Evolutionary conservation across 2,113 vertebrate species (phyloP).

Genomic region (Microtus richardsoni): DNA sequence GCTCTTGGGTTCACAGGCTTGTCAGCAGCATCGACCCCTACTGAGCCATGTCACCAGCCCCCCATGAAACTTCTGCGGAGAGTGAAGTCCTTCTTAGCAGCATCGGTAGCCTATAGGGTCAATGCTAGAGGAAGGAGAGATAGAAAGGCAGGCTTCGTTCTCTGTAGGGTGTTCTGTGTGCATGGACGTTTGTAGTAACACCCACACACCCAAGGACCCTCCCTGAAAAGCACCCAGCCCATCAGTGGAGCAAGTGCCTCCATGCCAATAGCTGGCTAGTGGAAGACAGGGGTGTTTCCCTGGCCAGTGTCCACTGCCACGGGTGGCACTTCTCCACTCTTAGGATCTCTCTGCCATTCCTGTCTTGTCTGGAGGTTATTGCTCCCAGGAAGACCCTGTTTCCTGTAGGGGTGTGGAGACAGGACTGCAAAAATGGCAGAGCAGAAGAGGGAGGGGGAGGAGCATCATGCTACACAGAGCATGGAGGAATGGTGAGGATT

Average conservation of each 20-base stretch:
- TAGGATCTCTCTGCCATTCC: not conserved
- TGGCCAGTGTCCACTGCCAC: not conserved
- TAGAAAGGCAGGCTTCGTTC: not conserved
- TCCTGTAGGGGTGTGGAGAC: not conserved
- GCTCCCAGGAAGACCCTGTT: not conserved
- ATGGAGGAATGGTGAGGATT: not conserved
- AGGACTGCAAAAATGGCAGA: not conserved
- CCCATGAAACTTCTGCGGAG: not conserved
- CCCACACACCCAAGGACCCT: not conserved
- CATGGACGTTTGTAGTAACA: not conserved
- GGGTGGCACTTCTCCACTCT: too few species aligned
- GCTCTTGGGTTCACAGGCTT: not conserved
- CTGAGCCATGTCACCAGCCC: not conserved
- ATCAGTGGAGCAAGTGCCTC: not conserved
- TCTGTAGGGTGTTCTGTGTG: not conserved
- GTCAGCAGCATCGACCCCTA: too few species aligned
- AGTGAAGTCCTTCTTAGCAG: not conserved
- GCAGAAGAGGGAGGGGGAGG: not conserved
- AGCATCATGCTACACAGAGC: not conserved
- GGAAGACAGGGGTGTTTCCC: not conserved
- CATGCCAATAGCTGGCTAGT: not conserved
- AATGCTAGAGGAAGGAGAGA: not conserved
- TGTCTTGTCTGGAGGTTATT: not conserved
- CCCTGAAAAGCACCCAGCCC: not conserved
- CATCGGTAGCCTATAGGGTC: not conserved